Evolutionary conservation across 2,888 invertebrate species (phyloP).

Genomic region (Macaria notata): DNA sequence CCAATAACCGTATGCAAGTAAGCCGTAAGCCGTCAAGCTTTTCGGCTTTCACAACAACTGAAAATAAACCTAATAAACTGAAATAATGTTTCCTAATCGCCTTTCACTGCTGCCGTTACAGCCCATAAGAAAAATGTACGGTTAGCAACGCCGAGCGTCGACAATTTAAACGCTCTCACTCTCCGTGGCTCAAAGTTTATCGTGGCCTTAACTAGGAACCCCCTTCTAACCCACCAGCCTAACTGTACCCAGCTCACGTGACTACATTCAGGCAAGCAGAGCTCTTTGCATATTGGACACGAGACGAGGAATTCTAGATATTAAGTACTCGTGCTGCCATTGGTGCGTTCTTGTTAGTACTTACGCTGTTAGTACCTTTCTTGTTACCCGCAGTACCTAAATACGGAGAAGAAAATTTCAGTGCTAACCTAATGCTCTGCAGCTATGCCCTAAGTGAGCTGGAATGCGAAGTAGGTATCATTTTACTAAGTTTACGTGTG

Average conservation of each 20-base stretch:
- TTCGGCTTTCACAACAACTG: no score
- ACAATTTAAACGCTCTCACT: constrained; percentile 78
- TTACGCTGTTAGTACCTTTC: constrained; percentile 51
- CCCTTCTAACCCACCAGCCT: constrained; percentile 55
- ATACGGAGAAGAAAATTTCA: constrained; percentile 63
- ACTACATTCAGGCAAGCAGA: constrained; percentile 38
- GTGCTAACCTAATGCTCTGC: constrained; percentile 43
- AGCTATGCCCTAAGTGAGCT: constrained; percentile 36
- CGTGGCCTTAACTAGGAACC: constrained; percentile 70
- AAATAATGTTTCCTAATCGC: constrained; percentile 4
- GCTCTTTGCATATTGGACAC: constrained; percentile 44
- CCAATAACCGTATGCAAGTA: no score
- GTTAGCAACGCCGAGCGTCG: constrained; percentile 69
- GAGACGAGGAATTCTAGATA: constrained; percentile 69
- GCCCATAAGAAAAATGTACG: constrained; percentile 64
- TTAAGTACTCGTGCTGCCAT: constrained; percentile 67
- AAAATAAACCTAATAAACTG: constrained; percentile 1
- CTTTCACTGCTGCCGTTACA: constrained; percentile 49
- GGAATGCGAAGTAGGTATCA: constrained; percentile 25
- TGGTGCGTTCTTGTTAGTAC: constrained; percentile 69
- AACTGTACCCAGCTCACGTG: constrained; percentile 37
- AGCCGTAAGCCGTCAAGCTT: no score
- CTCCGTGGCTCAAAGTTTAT: constrained; percentile 76
- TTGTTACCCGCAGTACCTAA: constrained; percentile 53
- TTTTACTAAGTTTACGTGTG: constrained; percentile 1